These are phyloP conservation scores for Callyntrura guangdongensis DNA, from an alignment of 2,888 invertebrate species.

Conservation along the genomic window DNA sequence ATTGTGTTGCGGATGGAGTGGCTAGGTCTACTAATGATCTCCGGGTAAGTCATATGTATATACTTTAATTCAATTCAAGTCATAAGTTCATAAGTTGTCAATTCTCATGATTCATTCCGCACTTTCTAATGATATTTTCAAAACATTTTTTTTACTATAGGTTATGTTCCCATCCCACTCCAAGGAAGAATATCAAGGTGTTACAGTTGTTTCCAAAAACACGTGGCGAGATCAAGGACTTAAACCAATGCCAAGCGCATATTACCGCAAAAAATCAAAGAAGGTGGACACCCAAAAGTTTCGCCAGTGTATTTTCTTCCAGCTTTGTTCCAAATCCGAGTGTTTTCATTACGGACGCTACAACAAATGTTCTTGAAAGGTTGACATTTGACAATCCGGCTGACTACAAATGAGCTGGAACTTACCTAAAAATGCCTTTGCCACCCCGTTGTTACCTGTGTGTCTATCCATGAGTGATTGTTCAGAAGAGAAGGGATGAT, in stretches of 20 bases:
- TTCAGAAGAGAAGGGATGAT: not conserved
- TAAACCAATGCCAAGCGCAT: constrained; percentile 62
- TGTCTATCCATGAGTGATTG: constrained; percentile 17
- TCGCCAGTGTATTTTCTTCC: constrained; percentile 78
- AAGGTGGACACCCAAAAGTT: constrained; percentile 76
- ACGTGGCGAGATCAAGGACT: constrained; percentile 48
- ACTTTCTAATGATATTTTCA: not conserved
- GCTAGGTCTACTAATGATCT: constrained; percentile 39
- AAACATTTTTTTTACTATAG: constrained; percentile 1
- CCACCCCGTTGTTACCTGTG: not conserved
- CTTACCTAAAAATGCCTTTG: not conserved
- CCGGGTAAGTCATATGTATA: constrained; percentile 16
- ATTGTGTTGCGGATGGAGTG: not conserved
- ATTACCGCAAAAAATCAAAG: constrained; percentile 59
- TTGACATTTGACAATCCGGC: too few relatives aligned
- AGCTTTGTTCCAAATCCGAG: constrained; percentile 70
- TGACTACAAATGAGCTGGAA: too few relatives aligned
- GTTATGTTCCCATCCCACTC: constrained; percentile 22
- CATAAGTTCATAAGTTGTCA: too few relatives aligned
- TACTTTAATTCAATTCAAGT: too few relatives aligned
- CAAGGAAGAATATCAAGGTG: not conserved
- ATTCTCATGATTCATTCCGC: not conserved
- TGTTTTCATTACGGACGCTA: constrained; percentile 79
- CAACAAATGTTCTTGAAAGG: constrained; percentile 40
- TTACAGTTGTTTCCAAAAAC: constrained; percentile 46